Evolutionary conservation across 2,888 invertebrate species (phyloP).

Genomic region (Apantesis nais): DNA sequence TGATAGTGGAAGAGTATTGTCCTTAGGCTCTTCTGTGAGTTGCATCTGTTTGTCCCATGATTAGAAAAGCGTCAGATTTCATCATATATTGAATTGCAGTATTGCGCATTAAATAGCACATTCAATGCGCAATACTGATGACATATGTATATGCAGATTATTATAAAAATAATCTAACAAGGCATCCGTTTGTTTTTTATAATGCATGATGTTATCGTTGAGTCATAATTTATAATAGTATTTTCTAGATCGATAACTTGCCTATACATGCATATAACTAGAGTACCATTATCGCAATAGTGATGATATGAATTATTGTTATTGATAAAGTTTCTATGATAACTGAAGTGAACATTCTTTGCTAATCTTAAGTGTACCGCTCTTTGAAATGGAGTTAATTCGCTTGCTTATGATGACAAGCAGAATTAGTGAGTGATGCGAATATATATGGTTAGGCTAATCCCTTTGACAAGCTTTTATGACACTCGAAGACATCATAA

Average conservation of each 20-base stretch:
- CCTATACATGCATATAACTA: not conserved
- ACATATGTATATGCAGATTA: not conserved
- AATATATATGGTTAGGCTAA: no score
- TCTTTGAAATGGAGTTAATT: not conserved
- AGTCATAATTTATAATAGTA: slow-evolving; percentile 7
- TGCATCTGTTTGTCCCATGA: no score
- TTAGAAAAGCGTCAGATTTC: not conserved
- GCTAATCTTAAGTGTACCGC: not conserved
- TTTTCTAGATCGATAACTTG: slow-evolving; percentile 4
- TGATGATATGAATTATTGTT: not conserved
- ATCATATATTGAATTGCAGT: not conserved
- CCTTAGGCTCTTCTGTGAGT: no score
- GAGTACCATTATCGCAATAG: not conserved
- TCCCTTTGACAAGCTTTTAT: no score
- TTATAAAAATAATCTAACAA: slow-evolving; percentile 3
- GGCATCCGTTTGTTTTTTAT: slow-evolving; percentile 3
- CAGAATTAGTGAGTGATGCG: not conserved
- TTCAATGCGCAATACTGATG: no score
- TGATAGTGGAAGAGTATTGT: no score
- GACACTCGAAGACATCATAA: not conserved
- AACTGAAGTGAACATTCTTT: not conserved
- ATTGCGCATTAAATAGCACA: not conserved
- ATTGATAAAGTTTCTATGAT: not conserved
- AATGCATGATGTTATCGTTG: not conserved
- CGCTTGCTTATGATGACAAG: not conserved